These are phyloP conservation scores for Neoascia interrupta DNA, from an alignment of 2,888 invertebrate species.

Conservation along the genomic window DNA sequence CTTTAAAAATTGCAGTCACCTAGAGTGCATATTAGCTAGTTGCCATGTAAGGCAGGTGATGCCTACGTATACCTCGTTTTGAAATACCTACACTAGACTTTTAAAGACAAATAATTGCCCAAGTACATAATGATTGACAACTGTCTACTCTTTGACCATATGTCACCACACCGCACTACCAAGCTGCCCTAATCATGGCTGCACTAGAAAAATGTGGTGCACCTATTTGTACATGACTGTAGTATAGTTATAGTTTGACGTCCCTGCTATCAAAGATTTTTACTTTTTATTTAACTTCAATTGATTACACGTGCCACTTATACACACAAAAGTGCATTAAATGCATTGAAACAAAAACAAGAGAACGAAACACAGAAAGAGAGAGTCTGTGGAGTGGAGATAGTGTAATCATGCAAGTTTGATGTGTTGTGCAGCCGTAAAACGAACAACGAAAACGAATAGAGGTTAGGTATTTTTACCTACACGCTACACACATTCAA, in stretches of 20 bases:
- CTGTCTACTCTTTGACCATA: background rate
- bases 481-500: background rate
- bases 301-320: constrained; percentile 44
- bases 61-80: too few species aligned
- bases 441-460: too few species aligned
- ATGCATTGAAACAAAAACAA: too few species aligned
- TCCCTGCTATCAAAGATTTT: constrained; percentile 12
- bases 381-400: background rate
- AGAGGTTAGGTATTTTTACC: too few species aligned
- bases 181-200: background rate
- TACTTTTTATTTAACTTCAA: constrained; percentile 25
- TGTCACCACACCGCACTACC: background rate
- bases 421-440: too few species aligned
- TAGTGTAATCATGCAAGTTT: constrained; percentile 17
- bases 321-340: constrained; percentile 4
- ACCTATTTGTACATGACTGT: too few species aligned
- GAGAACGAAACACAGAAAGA: constrained; percentile 1
- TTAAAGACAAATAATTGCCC: too few species aligned
- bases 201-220: too few species aligned
- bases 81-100: constrained; percentile 7
- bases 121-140: constrained; percentile 2
- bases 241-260: constrained; percentile 7
- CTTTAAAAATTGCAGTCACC: background rate
- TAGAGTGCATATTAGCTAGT: background rate
- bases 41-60: too few species aligned